A percentile compares a stretch with the other conserved stretches of the same genome.
Conservation (phyloP, 2,888 invertebrate species). For the Podabrus alpinus region DNA sequence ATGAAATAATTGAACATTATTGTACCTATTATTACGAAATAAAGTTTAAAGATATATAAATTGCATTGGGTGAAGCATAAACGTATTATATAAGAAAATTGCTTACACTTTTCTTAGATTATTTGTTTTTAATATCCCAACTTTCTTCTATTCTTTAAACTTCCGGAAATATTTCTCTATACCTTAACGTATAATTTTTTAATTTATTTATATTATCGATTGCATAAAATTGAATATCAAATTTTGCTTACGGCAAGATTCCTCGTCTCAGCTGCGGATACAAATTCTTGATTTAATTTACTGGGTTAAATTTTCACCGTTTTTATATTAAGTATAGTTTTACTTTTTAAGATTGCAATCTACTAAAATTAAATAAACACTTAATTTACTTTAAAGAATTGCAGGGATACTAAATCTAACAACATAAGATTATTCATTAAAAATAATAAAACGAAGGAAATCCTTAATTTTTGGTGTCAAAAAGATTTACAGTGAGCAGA, state of each 20-base stretch:
- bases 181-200: neutral
- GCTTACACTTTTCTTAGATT: neutral
- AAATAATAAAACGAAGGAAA: neutral
- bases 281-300: neutral
- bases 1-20: neutral
- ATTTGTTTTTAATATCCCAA: neutral
- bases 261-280: neutral
- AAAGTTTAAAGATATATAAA: neutral
- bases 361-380: neutral
- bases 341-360: neutral
- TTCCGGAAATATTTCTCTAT: neutral
- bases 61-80: neutral
- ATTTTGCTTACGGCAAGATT: neutral
- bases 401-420: neutral
- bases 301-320: no score
- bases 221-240: neutral
- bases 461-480: neutral
- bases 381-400: neutral
- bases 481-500: neutral
- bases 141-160: neutral
- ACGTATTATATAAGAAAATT: neutral
- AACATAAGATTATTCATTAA: neutral
- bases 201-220: neutral
- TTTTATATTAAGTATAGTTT: neutral
- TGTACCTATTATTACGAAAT: neutral